A percentile compares a stretch with the other conserved stretches of the same genome.
These are phyloP conservation scores for Agonopterix heracliana DNA, from an alignment of 2,888 invertebrate species.

Conservation along the genomic window DNA sequence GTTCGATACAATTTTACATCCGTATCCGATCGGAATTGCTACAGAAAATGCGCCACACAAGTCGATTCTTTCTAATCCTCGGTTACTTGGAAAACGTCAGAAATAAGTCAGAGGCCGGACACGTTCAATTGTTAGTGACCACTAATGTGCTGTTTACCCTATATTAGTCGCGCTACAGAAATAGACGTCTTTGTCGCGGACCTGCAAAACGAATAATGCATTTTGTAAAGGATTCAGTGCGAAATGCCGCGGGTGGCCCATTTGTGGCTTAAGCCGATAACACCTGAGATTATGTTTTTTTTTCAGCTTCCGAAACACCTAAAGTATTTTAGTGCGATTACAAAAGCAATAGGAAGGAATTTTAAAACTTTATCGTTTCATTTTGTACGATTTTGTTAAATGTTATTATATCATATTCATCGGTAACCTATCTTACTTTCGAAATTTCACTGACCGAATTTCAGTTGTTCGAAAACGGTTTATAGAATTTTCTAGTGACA, in stretches of 20 bases:
- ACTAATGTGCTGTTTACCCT: constrained; percentile 63
- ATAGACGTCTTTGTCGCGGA: constrained; percentile 45
- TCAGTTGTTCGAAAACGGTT: no score
- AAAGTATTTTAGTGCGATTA: background rate
- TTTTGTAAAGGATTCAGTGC: constrained; percentile 33
- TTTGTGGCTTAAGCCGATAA: constrained; percentile 46
- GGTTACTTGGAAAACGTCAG: constrained; percentile 55
- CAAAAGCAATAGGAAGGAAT: no score
- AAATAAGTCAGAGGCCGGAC: constrained; percentile 47
- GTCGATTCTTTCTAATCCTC: constrained; percentile 45
- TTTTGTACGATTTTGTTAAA: no score
- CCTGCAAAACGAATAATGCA: constrained; percentile 36
- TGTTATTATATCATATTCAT: no score
- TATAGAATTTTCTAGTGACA: no score
- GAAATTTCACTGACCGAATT: no score
- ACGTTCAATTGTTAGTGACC: constrained; percentile 52
- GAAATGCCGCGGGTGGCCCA: constrained; percentile 26
- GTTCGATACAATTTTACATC: constrained; percentile 27
- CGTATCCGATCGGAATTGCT: constrained; percentile 35
- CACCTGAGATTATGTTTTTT: constrained; percentile 18
- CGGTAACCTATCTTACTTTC: no score
- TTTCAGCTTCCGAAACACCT: constrained; percentile 1
- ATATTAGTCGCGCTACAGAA: constrained; percentile 51
- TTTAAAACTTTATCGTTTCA: no score
- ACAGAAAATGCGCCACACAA: constrained; percentile 59